Conservation (phyloP, 2,797 vertebrate species). For the Enteromius argenteus region DNA sequence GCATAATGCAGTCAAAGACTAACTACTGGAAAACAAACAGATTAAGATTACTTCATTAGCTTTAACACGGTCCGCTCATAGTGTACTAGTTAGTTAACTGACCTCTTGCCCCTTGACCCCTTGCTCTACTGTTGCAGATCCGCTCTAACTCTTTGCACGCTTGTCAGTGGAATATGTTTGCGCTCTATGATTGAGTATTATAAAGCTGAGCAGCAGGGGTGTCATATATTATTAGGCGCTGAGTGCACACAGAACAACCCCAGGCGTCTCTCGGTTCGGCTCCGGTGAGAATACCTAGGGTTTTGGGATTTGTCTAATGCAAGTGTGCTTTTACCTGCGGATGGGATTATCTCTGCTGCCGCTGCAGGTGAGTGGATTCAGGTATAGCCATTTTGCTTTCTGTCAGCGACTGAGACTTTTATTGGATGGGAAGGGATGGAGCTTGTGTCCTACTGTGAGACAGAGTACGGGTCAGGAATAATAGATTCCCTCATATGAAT, state of each 20-base stretch:
- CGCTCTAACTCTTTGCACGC: constrained; percentile 26
- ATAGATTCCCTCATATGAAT: not conserved
- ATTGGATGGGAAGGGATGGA: not conserved
- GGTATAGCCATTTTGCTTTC: not conserved
- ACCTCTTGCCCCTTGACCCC: not conserved
- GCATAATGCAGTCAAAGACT: not conserved
- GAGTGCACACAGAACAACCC: constrained; percentile 37
- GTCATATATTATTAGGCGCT: constrained; percentile 57
- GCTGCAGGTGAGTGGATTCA: constrained; percentile 2
- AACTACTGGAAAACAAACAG: not conserved
- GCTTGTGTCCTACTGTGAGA: not conserved
- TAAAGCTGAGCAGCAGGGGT: constrained; percentile 52
- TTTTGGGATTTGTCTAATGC: constrained; percentile 53
- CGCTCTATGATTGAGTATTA: constrained; percentile 56
- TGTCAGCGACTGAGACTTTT: not conserved
- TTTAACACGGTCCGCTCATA: not conserved
- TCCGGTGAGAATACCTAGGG: constrained; percentile 40
- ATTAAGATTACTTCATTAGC: not conserved
- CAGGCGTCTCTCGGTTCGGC: not conserved
- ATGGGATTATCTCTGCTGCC: constrained; percentile 17
- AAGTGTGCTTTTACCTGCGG: constrained; percentile 50
- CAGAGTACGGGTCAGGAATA: not conserved
- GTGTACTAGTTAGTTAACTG: not conserved
- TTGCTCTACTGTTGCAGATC: not conserved
- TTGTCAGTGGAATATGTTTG: constrained; percentile 54